Evolutionary conservation across 2,113 vertebrate genomes (phyloP), one percentile per base, ranked within the genome.

Genomic region (Haliaeetus leucogaster): DNA sequence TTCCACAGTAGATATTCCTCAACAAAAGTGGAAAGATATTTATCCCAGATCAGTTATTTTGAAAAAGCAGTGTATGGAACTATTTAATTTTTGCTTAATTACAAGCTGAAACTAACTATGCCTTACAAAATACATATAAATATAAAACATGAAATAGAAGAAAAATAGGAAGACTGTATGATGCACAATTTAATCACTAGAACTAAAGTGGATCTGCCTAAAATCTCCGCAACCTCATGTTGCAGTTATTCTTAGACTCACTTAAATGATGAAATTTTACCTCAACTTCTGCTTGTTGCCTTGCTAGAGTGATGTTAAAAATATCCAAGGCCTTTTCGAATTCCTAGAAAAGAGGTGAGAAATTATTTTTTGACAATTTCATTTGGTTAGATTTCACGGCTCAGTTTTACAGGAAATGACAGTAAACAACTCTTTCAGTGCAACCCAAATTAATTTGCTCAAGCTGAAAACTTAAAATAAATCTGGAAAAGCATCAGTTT

Each of bases 241-340:
- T 65, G 17, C 40, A 61, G 17, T 73, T 65, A 52, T 55, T 67
- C 27, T 67, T 13, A 36, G 20, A 36, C 1, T 50, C 11, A 55
- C 13, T 80, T 47, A 83, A 96, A 92, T 56, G 5, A 89, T 70
- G 52, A 84, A 26, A 78, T 89, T 94, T 98, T 98, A 99, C 99
- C 99, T 99, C 99, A 97, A 99, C 98, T 98, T 99, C 99, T 90
- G 99, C 99, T 96, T 99, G 99, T 85, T 99, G 99, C 94, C 99
- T 98, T 91, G 99, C 99, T 93, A 99, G 90, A 13, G 99, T 99
- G 98, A 99, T 99, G 97, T 99, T 99, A 98, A 99, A 99, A 97
- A 99, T 98, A 98, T 99, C 99, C 98, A 99, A 95, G 5, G 96
- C 45, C 96, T 98, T 99, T 97, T 99, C 99, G 1, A 98, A 97